Percentiles rank a stretch among this genome's conserved stretches.
Evolutionary conservation across 64 coral and sea anemone genomes (phyloP).

Genomic region (Cladopsammia gracilis): DNA sequence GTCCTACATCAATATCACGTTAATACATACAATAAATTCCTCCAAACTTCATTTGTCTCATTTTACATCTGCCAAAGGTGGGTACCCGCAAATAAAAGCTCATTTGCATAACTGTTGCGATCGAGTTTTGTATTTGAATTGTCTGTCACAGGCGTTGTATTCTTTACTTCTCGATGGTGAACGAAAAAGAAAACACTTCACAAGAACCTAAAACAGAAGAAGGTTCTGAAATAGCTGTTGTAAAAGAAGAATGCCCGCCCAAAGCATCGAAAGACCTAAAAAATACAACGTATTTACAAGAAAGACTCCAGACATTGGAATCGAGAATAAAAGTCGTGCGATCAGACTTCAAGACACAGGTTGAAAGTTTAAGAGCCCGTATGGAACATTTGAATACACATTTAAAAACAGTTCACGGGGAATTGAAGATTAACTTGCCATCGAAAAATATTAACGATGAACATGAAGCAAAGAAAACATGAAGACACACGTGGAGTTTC

Average conservation of each 20-base stretch:
- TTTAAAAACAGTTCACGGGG: background rate
- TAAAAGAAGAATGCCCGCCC: background rate
- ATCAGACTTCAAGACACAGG: slow-evolving; percentile 33
- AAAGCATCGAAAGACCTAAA: background rate
- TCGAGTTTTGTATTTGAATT: background rate
- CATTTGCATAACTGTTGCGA: slow-evolving; percentile 19
- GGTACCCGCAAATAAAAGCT: background rate
- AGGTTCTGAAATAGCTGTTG: background rate
- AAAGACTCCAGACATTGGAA: slow-evolving; percentile 5
- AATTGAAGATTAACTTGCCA: background rate
- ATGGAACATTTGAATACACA: slow-evolving; percentile 36
- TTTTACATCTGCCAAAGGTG: background rate
- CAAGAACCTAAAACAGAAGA: background rate
- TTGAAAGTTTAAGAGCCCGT: slow-evolving; percentile 10
- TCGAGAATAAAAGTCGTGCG: slow-evolving; percentile 2
- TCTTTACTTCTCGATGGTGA: background rate
- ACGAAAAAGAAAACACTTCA: background rate
- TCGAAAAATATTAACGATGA: background rate
- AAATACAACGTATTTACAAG: background rate
- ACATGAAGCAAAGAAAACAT: background rate
- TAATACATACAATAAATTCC: no score
- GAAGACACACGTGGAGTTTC: background rate
- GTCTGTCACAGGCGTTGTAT: background rate
- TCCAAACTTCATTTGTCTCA: no score
- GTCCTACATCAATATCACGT: no score